These are phyloP conservation scores for Nibea coibor DNA, from an alignment of 2,113 vertebrate species.

Conservation along the genomic window DNA sequence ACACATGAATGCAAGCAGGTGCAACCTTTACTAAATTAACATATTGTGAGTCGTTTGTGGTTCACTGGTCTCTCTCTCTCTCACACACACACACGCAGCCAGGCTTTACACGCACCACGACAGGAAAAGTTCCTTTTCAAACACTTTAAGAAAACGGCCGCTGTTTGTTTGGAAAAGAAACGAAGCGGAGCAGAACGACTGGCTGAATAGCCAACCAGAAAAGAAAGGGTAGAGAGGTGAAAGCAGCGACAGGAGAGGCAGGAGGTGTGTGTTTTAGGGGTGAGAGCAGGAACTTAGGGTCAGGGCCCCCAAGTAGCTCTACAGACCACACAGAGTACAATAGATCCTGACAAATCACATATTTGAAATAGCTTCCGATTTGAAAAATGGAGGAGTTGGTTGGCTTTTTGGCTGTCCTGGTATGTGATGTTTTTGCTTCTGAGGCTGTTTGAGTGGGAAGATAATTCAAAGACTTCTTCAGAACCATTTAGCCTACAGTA, in stretches of 20 bases:
- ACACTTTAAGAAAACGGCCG: slow-evolving; percentile 14
- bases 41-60: slow-evolving; percentile 66
- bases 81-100: slow-evolving; percentile 2
- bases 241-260: slow-evolving; percentile 29
- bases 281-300: slow-evolving; percentile 55
- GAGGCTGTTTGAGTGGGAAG: slow-evolving; percentile 21
- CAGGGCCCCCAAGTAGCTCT: slow-evolving; percentile 35
- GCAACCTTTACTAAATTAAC: slow-evolving; percentile 60
- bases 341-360: slow-evolving; percentile 54
- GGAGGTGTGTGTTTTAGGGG: slow-evolving; percentile 59
- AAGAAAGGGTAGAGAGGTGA: slow-evolving; percentile 54
- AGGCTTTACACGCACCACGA: background rate
- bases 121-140: slow-evolving; percentile 50
- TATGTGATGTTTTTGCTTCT: slow-evolving; percentile 45
- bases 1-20: slow-evolving; percentile 57
- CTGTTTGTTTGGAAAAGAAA: slow-evolving; percentile 71
- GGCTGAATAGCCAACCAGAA: slow-evolving; percentile 51
- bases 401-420: slow-evolving; percentile 20
- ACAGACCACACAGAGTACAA: slow-evolving; percentile 57
- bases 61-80: slow-evolving; percentile 33
- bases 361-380: slow-evolving; percentile 40
- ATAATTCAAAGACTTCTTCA: slow-evolving; percentile 33
- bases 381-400: slow-evolving; percentile 33
- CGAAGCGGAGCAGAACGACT: slow-evolving; percentile 61
- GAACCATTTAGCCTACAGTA: slow-evolving; percentile 39